Percentiles rank a stretch among this genome's conserved stretches.
Evolutionary conservation across 2,888 invertebrate species (phyloP).

Genomic region (Globia sparganii): DNA sequence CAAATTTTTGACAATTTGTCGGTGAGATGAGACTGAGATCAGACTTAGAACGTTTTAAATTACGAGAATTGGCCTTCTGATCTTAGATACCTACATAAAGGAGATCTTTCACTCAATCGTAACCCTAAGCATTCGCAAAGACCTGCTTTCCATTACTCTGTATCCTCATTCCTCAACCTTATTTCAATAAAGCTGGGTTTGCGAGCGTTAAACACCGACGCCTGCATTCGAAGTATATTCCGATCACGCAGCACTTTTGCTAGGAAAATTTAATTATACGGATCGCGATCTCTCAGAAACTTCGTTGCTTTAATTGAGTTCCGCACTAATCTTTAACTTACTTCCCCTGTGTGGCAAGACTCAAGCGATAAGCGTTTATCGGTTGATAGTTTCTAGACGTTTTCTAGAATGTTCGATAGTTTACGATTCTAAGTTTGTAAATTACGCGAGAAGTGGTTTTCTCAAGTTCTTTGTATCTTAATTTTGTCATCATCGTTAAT

Average conservation of each 20-base stretch:
- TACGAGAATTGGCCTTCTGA: no score
- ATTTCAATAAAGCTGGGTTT: constrained; percentile 58
- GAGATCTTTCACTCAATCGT: constrained; percentile 18
- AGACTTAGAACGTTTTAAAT: no score
- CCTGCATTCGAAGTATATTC: constrained; percentile 73
- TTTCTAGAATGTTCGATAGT: constrained; percentile 48
- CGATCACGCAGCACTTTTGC: constrained; percentile 84
- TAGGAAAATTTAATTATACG: constrained; percentile 86
- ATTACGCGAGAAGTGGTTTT: constrained; percentile 15
- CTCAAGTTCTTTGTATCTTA: constrained; percentile 11
- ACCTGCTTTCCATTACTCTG: constrained; percentile 25
- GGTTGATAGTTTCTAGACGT: constrained; percentile 20
- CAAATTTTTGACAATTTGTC: no score
- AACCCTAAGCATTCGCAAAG: constrained; percentile 30
- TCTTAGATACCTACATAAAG: neutral
- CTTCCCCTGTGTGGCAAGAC: constrained; percentile 67
- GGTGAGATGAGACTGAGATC: no score
- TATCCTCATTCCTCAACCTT: constrained; percentile 49
- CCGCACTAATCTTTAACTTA: constrained; percentile 84
- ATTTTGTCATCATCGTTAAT: no score
- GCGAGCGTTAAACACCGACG: constrained; percentile 58
- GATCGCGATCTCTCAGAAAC: constrained; percentile 82
- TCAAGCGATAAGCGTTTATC: constrained; percentile 61
- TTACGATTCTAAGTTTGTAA: constrained; percentile 38
- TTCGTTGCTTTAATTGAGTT: constrained; percentile 87